phyloP scores from a whole-genome alignment of 2,888 invertebrate species.

The Leptinotarsa rubiginosa region DNA sequence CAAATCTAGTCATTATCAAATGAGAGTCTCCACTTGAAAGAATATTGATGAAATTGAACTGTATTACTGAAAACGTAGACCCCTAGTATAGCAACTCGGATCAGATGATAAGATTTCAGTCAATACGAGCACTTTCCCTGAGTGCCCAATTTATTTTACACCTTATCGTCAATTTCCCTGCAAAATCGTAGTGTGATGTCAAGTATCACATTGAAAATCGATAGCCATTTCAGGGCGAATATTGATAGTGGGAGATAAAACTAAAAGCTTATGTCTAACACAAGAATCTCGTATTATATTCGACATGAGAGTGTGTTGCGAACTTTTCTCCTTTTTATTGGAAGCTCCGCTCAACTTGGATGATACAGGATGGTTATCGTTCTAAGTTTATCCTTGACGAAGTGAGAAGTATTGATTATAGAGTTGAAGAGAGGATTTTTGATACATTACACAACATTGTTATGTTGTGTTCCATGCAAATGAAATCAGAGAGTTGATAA shows the following conservation, averaged over 20 bases:
- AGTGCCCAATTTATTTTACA: constrained; percentile 1
- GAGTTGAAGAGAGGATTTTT: not conserved
- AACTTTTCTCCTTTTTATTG: not conserved
- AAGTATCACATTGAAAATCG: constrained; percentile 8
- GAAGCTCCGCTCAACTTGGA: not conserved
- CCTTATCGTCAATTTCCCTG: not conserved
- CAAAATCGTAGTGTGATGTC: constrained; percentile 1
- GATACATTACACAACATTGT: too few species aligned
- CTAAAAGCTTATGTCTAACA: constrained; percentile 2
- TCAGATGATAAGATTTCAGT: not conserved
- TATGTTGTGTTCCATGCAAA: too few species aligned
- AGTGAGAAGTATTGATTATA: too few species aligned
- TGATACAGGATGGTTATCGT: not conserved
- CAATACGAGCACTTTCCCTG: not conserved
- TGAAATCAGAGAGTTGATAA: too few species aligned
- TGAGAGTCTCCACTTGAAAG: too few species aligned
- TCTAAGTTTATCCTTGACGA: not conserved
- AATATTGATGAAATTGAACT: too few species aligned
- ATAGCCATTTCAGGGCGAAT: not conserved
- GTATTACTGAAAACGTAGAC: not conserved
- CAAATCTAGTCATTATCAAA: too few species aligned
- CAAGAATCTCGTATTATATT: not conserved
- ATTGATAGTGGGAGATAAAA: constrained; percentile 5
- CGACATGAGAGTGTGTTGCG: not conserved
- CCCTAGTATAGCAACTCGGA: not conserved